Conservation (phyloP, 2,113 vertebrate species). For the Natator depressus region DNA sequence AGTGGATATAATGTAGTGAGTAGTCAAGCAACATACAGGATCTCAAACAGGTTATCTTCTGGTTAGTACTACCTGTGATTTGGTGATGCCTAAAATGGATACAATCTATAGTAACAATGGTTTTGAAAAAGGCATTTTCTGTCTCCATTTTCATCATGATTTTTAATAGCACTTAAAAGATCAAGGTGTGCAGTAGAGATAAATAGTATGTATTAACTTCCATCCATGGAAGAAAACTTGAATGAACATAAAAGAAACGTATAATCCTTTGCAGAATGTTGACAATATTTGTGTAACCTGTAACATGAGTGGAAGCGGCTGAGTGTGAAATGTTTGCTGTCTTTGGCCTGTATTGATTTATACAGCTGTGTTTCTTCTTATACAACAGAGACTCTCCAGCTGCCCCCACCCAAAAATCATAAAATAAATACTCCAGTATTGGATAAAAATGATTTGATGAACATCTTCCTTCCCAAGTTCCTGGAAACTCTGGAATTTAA, state of each 20-base stretch:
- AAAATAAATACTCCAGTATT: background rate
- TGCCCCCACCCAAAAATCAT: fast-evolving
- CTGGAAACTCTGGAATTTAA: background rate
- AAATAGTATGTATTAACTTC: background rate
- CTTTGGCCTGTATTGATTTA: conserved; percentile 1
- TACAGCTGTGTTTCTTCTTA: background rate
- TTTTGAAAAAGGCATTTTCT: background rate
- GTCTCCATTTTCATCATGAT: background rate
- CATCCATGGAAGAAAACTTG: conserved; percentile 39
- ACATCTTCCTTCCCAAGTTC: background rate
- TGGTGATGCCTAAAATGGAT: background rate
- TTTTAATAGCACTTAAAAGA: conserved; percentile 28
- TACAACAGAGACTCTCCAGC: background rate
- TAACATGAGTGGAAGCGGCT: background rate
- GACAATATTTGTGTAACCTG: background rate
- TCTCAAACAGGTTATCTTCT: background rate
- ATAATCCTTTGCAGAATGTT: background rate
- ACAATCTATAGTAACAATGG: background rate
- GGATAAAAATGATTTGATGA: fast-evolving
- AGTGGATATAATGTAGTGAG: background rate
- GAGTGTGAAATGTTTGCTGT: background rate
- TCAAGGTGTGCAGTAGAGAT: background rate
- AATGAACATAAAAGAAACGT: background rate
- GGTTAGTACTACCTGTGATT: background rate
- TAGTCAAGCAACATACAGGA: background rate